A percentile compares a stretch with the other conserved stretches of the same genome.
These are phyloP conservation scores for Aspidiotus rigidus DNA, from an alignment of 2,888 invertebrate species.

Conservation along the genomic window DNA sequence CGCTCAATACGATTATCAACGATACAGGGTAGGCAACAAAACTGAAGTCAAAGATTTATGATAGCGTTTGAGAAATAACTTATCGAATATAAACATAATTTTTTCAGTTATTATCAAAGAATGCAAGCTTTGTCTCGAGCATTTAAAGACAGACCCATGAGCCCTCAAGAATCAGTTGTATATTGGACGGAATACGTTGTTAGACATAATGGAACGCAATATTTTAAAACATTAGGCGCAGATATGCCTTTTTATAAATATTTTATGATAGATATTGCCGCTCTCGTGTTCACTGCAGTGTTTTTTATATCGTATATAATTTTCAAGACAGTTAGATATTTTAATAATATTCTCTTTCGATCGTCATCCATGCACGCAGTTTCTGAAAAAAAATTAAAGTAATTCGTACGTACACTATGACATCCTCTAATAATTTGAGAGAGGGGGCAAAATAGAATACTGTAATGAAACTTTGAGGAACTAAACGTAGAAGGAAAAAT, in stretches of 20 bases:
- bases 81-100: not conserved
- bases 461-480: too few relatives aligned
- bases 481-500: too few relatives aligned
- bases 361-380: too few relatives aligned
- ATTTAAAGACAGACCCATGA: constrained; percentile 14
- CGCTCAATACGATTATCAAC: constrained; percentile 8
- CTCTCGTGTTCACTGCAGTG: not conserved
- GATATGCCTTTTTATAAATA: constrained; percentile 14
- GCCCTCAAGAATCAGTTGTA: constrained; percentile 11
- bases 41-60: not conserved
- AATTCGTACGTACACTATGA: too few relatives aligned
- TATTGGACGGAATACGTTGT: constrained; percentile 16
- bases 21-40: not conserved
- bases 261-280: constrained; percentile 1
- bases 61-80: too few relatives aligned
- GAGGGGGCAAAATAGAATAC: too few relatives aligned
- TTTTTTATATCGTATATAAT: not conserved
- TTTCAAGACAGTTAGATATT: too few relatives aligned
- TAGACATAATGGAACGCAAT: constrained; percentile 8
- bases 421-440: too few relatives aligned
- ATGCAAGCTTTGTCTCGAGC: constrained; percentile 10
- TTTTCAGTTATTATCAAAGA: not conserved
- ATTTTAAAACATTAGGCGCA: not conserved
- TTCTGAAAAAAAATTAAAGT: too few relatives aligned
- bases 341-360: too few relatives aligned